Conservation (phyloP, 2,888 invertebrate species). For the Caenorhabditis angaria region DNA sequence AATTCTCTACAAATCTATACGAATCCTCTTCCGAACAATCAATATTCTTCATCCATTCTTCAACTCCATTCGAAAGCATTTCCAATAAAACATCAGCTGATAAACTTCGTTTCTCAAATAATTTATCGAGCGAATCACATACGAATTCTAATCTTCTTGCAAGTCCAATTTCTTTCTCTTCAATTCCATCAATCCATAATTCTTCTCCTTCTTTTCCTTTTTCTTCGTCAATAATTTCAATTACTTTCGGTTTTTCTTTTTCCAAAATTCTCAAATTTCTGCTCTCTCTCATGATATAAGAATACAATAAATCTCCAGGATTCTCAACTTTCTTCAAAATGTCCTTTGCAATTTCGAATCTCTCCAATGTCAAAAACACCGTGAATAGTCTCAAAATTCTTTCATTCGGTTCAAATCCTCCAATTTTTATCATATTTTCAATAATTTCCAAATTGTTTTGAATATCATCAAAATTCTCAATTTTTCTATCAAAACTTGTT, state of each 20-base stretch:
- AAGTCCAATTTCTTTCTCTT: neutral
- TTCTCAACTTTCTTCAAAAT: conserved; percentile 18
- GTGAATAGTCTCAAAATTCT: neutral
- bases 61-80: conserved; percentile 23
- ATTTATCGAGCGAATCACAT: conserved; percentile 9
- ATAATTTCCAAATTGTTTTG: neutral
- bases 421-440: conserved; percentile 5
- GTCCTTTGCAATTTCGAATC: conserved; percentile 21
- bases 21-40: neutral
- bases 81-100: conserved; percentile 15
- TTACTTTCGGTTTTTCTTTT: conserved; percentile 9
- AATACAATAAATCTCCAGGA: conserved; percentile 17
- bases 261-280: conserved; percentile 4
- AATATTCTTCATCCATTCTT: conserved; percentile 14
- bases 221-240: conserved; percentile 5
- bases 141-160: neutral
- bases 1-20: neutral
- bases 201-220: too few relatives aligned
- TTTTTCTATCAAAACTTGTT: neutral
- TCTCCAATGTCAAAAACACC: neutral
- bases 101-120: conserved; percentile 14
- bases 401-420: neutral
- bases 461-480: neutral
- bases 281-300: conserved; percentile 19
- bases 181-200: conserved; percentile 17